These are phyloP conservation scores for Philypnodon macrostomus DNA, from an alignment of 2,797 vertebrate species.

Conservation along the genomic window DNA sequence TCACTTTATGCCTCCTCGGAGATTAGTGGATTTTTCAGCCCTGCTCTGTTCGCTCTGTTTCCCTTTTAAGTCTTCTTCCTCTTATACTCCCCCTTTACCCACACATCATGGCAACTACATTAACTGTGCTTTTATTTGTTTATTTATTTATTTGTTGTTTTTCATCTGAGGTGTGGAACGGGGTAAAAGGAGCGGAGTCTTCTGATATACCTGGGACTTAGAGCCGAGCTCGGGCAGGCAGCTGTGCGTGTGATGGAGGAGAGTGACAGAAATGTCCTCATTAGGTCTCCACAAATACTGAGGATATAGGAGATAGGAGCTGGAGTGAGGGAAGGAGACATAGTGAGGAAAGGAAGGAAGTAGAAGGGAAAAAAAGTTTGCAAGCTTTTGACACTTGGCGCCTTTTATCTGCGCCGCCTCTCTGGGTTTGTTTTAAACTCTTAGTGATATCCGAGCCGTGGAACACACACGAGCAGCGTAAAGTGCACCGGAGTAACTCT, in stretches of 20 bases:
- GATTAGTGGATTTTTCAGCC: constrained; percentile 80
- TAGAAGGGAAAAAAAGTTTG: constrained; percentile 66
- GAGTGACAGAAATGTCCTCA: constrained; percentile 83
- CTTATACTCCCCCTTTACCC: constrained; percentile 64
- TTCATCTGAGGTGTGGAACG: constrained; percentile 52
- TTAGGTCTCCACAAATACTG: constrained; percentile 77
- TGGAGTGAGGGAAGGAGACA: constrained; percentile 37
- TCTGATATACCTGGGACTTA: constrained; percentile 76
- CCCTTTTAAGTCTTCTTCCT: constrained; percentile 75
- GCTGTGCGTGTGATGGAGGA: constrained; percentile 77
- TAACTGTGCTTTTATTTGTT: constrained; percentile 78
- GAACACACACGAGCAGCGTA: constrained; percentile 31
- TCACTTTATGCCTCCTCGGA: constrained; percentile 79
- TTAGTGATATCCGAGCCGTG: constrained; percentile 55
- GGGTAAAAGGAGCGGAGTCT: constrained; percentile 51
- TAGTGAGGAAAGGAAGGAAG: constrained; percentile 26
- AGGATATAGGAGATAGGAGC: constrained; percentile 54
- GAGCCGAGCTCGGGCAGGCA: constrained; percentile 63
- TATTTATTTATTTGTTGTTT: constrained; percentile 77
- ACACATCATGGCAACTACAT: constrained; percentile 66
- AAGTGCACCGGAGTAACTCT: constrained; percentile 55
- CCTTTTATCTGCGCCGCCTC: constrained; percentile 73
- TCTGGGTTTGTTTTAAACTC: constrained; percentile 67
- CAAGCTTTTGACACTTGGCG: constrained; percentile 74
- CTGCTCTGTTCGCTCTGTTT: constrained; percentile 67